These are phyloP conservation scores for Doris montereyensis DNA, from an alignment of 2,888 invertebrate genomes.

Conservation along the genomic window DNA sequence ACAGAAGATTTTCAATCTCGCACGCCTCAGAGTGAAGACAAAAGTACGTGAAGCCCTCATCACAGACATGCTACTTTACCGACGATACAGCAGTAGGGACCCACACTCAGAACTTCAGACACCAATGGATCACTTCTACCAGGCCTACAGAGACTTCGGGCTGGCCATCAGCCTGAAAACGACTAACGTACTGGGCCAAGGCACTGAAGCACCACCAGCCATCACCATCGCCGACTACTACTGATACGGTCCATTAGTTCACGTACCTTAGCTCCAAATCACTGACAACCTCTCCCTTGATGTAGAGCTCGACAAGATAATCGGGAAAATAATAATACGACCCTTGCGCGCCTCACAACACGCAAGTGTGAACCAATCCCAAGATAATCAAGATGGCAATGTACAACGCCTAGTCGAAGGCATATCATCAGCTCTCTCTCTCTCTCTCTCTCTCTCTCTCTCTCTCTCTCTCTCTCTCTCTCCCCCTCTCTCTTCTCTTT, in stretches of 20 bases:
- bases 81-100: conserved; percentile 7
- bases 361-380: neutral
- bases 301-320: no score
- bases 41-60: neutral
- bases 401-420: neutral
- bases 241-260: no score
- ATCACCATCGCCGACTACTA: no score
- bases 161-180: neutral
- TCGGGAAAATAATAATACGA: no score
- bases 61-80: conserved; percentile 1
- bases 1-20: conserved; percentile 11
- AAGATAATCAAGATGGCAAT: neutral
- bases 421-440: neutral
- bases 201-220: no score
- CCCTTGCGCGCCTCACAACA: neutral
- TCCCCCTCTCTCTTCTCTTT: no score
- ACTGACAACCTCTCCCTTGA: no score
- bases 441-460: no score
- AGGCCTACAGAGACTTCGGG: neutral
- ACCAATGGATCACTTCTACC: conserved; percentile 24
- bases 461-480: no score
- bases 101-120: conserved; percentile 14
- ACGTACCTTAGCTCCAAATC: no score
- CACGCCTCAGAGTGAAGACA: conserved; percentile 2
- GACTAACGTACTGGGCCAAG: no score